Evolutionary conservation across 2,113 vertebrate species (phyloP).

Genomic region (Poecile atricapillus): DNA sequence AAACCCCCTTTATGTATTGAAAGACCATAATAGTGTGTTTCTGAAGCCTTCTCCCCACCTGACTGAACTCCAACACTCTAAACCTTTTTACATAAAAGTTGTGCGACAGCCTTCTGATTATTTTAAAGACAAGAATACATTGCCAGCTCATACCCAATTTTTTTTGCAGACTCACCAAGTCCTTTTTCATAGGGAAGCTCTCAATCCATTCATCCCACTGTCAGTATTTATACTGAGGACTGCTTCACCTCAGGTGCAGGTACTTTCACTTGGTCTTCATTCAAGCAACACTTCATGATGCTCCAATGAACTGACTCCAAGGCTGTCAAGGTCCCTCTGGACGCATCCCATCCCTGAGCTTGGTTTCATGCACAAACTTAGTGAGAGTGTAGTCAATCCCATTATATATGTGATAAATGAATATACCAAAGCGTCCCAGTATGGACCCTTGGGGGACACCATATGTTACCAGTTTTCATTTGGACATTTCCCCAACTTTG

Average conservation of each 20-base stretch:
- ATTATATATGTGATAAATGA: background rate
- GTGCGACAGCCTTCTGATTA: background rate
- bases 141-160: background rate
- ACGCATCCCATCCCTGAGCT: background rate
- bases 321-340: background rate
- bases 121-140: background rate
- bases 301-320: background rate
- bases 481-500: background rate
- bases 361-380: background rate
- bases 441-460: too few relatives aligned
- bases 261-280: background rate
- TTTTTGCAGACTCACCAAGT: background rate
- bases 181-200: background rate
- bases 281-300: fast-evolving
- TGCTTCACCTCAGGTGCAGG: background rate
- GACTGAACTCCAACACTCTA: background rate
- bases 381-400: background rate
- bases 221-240: background rate
- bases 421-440: background rate
- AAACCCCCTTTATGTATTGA: background rate
- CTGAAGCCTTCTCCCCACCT: background rate
- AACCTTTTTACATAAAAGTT: background rate
- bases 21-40: background rate
- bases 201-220: background rate
- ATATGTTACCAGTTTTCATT: background rate